Conservation (phyloP, 2,797 vertebrate genomes). For the Hydrolagus colliei region DNA sequence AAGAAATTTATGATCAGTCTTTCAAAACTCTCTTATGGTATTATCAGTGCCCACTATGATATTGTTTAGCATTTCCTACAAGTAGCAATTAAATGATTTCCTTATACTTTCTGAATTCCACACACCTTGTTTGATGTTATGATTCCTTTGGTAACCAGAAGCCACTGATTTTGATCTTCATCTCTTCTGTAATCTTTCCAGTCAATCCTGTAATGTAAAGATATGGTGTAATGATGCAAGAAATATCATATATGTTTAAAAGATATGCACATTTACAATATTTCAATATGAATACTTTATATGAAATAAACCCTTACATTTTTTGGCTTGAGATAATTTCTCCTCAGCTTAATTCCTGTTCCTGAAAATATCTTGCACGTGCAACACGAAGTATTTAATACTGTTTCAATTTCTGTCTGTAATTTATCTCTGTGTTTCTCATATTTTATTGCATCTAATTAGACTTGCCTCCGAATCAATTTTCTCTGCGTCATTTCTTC, state of each 20-base stretch:
- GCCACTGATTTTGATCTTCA: too few species aligned
- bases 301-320: neutral
- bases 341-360: neutral
- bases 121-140: neutral
- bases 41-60: neutral
- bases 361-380: neutral
- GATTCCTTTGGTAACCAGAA: constrained; percentile 11
- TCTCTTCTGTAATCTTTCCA: neutral
- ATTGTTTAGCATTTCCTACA: neutral
- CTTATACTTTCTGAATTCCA: neutral
- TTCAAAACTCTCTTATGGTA: neutral
- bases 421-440: neutral
- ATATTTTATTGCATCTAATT: neutral
- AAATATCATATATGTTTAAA: neutral
- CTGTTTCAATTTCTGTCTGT: neutral
- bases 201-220: neutral
- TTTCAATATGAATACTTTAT: neutral
- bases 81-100: constrained; percentile 8
- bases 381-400: neutral
- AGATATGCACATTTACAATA: neutral
- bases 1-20: neutral
- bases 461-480: neutral
- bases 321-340: neutral
- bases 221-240: neutral
- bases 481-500: neutral